Evolutionary conservation across 2,113 vertebrate species (phyloP), one percentile per base, ranked within the genome.

Genomic region (Athene cunicularia): DNA sequence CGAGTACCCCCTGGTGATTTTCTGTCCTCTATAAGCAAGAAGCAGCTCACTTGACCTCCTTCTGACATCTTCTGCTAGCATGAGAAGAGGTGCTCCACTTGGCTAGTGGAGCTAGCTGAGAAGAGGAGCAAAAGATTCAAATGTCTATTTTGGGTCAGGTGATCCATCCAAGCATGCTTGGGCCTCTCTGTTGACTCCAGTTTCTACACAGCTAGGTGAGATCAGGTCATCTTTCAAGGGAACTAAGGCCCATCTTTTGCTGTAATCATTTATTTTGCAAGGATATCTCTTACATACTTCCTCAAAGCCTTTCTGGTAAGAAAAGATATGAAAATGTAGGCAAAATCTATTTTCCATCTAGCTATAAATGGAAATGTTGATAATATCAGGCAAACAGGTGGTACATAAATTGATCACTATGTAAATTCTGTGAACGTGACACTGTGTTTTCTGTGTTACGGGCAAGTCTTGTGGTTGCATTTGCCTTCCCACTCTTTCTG

Each of bases 401-500:
- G 53, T 39, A 56, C 47, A 39, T 60, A 75, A 93, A 67, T 45
- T 3, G 6, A 49, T 58, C 27, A 6, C 47, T 93, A 70, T 90
- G 74, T 59, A 97, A 97, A 91, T 96, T 85, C 39, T 39, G 21
- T 58, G 71, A 94, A 85, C 6, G 5, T 92, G 79, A 88, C 1
- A 0, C 28, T 87, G 32, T 49, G 53, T 91, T 97, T 96, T 72
- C 70, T 55, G 45, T 43, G 62, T 90, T 86, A 90, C 72, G 77
- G 63, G 27, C 47, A 77, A 58, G 56, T 19, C 32, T 75, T 91
- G 87, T 87, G 92, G 71, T 64, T 91, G 45, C 30, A 82, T 97
- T 97, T 97, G 76, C 85, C 49, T 94, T 88, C 58, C 77, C 50
- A 83, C 73, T 85, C 32, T 49, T 89, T 63, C 83, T 71, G 27